Conservation (phyloP, 2,797 vertebrate species). For the Coilia nasus region DNA sequence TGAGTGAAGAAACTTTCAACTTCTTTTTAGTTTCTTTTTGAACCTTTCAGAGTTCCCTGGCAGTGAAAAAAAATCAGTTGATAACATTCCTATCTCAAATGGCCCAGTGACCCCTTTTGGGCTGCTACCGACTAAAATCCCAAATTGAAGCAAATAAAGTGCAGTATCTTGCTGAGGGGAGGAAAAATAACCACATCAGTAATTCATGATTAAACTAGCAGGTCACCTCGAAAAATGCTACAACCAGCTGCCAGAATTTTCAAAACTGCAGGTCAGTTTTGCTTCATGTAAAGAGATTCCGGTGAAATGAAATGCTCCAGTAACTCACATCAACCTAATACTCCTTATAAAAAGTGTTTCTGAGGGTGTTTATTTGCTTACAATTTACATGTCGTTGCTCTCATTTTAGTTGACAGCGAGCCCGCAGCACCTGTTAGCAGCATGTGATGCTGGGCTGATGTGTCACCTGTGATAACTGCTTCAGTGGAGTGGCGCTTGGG, state of each 20-base stretch:
- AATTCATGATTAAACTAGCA: constrained; percentile 1
- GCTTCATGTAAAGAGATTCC: not conserved
- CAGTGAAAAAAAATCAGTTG: not conserved
- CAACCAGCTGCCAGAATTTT: not conserved
- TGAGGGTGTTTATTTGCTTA: not conserved
- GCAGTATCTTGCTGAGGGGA: not conserved
- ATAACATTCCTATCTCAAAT: constrained; percentile 8
- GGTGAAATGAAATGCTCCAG: not conserved
- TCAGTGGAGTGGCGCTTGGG: not conserved
- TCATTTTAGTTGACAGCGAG: constrained; percentile 47
- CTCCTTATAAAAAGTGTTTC: not conserved
- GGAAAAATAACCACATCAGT: not conserved
- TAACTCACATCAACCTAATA: not conserved
- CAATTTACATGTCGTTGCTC: constrained; percentile 18
- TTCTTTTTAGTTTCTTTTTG: not conserved
- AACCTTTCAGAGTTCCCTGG: not conserved
- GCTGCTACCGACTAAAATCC: not conserved
- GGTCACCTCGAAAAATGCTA: not conserved
- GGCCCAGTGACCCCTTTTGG: not conserved
- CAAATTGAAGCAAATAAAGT: not conserved
- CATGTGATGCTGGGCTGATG: constrained; percentile 49
- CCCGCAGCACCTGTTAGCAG: constrained; percentile 56
- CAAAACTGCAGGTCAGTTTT: not conserved
- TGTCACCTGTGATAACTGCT: constrained; percentile 52
- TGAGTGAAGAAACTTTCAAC: not conserved